phyloP scores from a whole-genome alignment of 2,113 vertebrate genomes.

The Xerus inauris region DNA sequence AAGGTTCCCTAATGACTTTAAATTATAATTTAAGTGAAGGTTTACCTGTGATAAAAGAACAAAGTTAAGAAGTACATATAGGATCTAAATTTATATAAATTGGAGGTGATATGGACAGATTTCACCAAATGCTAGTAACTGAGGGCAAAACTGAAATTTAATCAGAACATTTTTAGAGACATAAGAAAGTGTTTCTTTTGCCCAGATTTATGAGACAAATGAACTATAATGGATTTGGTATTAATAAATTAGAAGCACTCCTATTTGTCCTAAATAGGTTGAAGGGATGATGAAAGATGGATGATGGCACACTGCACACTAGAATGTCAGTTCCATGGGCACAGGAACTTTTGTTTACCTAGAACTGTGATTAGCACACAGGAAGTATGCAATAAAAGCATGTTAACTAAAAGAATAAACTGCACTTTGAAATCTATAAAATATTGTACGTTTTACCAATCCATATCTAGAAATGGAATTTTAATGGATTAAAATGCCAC shows the following conservation, averaged over 20 bases:
- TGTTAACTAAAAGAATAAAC: conserved; percentile 13
- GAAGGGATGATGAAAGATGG: neutral
- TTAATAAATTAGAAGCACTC: conserved; percentile 21
- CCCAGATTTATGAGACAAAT: neutral
- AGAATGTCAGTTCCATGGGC: neutral
- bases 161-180: neutral
- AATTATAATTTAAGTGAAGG: neutral
- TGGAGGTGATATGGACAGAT: neutral
- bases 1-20: neutral
- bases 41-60: neutral
- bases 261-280: neutral
- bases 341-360: neutral
- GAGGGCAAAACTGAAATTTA: conserved; percentile 38
- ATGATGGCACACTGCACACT: neutral
- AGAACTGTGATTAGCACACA: neutral
- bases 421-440: conserved; percentile 12
- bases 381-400: neutral
- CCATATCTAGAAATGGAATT: conserved; percentile 24
- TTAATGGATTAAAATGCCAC: conserved; percentile 10
- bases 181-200: conserved; percentile 17
- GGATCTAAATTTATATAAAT: conserved; percentile 4
- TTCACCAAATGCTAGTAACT: conserved; percentile 6
- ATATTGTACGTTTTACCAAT: neutral
- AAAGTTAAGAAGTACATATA: neutral
- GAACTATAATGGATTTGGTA: neutral